phyloP scores from a whole-genome alignment of 2,888 invertebrate species.

The Dasysyrphus albostriatus region DNA sequence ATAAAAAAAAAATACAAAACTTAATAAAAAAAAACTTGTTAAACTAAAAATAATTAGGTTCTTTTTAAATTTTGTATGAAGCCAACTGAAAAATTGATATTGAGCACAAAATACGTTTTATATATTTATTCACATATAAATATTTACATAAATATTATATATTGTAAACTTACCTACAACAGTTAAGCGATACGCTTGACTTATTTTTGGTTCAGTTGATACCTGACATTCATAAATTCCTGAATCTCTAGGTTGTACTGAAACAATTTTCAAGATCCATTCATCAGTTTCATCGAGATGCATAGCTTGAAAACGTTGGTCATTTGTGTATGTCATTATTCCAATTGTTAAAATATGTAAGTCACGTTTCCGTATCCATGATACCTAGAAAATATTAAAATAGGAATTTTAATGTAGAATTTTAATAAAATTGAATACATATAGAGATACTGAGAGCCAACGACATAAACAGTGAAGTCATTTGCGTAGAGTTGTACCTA shows the following conservation, averaged over 20 bases:
- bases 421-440: too few species aligned
- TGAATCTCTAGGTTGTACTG: constrained; percentile 88
- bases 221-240: constrained; percentile 91
- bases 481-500: too few species aligned
- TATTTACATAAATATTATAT: too few species aligned
- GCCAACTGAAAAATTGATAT: too few species aligned
- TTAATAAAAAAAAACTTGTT: too few species aligned
- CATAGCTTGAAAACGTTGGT: constrained; percentile 89
- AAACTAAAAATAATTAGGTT: too few species aligned
- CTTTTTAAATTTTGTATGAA: too few species aligned
- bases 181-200: constrained; percentile 88
- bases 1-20: too few species aligned
- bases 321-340: constrained; percentile 89
- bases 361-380: constrained; percentile 93
- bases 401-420: not conserved
- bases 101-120: too few species aligned
- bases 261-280: constrained; percentile 89
- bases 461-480: too few species aligned
- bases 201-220: constrained; percentile 91
- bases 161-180: constrained; percentile 87
- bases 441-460: too few species aligned
- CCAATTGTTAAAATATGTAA: constrained; percentile 91
- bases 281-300: constrained; percentile 90
- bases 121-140: too few species aligned
- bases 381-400: constrained; percentile 86